These are phyloP conservation scores for Ctenosaura bakeri DNA, from an alignment of 2,797 vertebrate genomes.

Conservation along the genomic window DNA sequence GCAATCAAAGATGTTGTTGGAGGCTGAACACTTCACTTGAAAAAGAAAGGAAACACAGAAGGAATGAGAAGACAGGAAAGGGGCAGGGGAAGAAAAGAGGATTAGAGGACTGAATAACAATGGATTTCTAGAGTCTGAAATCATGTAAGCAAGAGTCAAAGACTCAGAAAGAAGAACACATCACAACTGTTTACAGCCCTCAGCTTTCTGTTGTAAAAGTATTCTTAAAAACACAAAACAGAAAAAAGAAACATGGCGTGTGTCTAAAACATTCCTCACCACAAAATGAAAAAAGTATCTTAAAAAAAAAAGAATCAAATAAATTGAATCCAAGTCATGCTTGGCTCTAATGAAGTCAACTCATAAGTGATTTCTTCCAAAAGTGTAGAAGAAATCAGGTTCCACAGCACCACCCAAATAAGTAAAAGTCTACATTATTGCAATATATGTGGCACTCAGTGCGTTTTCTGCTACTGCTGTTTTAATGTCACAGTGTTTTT, in stretches of 20 bases:
- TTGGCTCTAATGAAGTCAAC: neutral
- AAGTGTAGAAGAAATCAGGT: neutral
- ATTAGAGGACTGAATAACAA: slow-evolving; percentile 68
- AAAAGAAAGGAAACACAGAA: slow-evolving; percentile 67
- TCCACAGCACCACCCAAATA: neutral
- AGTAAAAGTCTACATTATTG: neutral
- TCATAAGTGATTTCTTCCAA: too few relatives aligned
- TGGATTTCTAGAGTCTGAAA: slow-evolving; percentile 73
- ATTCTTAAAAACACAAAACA: neutral
- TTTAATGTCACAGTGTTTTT: neutral
- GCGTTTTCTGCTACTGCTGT: neutral
- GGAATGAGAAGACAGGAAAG: slow-evolving; percentile 73
- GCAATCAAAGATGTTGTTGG: slow-evolving; percentile 68
- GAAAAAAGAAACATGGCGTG: neutral
- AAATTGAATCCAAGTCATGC: neutral
- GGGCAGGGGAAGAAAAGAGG: slow-evolving; percentile 62
- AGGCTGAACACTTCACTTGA: slow-evolving; percentile 61
- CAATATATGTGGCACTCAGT: neutral
- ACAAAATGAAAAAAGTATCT: neutral
- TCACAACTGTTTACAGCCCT: slow-evolving; percentile 66
- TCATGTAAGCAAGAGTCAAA: slow-evolving; percentile 74
- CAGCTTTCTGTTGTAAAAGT: slow-evolving; percentile 54
- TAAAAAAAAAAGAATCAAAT: neutral
- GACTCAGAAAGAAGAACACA: slow-evolving; percentile 74
- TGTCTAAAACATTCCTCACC: neutral